Conservation (phyloP, 2,888 invertebrate genomes). For the Drosophila nr. perissopoda region DNA sequence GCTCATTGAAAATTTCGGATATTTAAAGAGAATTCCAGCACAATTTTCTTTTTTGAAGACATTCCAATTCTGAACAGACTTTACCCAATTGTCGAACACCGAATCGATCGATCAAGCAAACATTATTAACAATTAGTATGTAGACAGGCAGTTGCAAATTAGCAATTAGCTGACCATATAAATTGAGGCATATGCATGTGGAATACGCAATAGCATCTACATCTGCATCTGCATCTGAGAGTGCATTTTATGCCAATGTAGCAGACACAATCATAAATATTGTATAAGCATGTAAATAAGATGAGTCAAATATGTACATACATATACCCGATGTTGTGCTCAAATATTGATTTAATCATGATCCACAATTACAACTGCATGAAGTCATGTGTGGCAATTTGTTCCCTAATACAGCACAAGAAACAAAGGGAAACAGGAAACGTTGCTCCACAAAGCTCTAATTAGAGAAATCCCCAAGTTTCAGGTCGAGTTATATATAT, state of each 20-base stretch:
- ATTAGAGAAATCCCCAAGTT: background rate
- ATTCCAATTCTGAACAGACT: background rate
- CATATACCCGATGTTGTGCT: background rate
- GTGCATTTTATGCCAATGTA: conserved; percentile 1
- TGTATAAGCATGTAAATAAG: background rate
- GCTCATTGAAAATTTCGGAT: background rate
- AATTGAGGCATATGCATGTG: background rate
- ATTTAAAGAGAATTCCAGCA: conserved; percentile 1
- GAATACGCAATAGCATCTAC: conserved; percentile 1
- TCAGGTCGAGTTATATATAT: background rate
- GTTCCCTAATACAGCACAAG: background rate
- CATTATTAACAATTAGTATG: conserved; percentile 6
- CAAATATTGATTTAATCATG: background rate
- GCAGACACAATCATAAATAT: background rate
- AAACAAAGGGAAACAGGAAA: background rate
- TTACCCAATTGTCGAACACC: conserved; percentile 5
- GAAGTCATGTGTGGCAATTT: background rate
- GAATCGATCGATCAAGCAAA: conserved; percentile 13
- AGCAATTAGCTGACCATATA: background rate
- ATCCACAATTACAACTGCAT: background rate
- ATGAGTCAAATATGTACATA: background rate
- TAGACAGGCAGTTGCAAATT: background rate
- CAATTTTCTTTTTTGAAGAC: background rate
- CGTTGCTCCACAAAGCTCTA: background rate
- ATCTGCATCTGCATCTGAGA: background rate